Evolutionary conservation across 2,113 vertebrate genomes (phyloP).

Genomic region (Gadus chalcogrammus): DNA sequence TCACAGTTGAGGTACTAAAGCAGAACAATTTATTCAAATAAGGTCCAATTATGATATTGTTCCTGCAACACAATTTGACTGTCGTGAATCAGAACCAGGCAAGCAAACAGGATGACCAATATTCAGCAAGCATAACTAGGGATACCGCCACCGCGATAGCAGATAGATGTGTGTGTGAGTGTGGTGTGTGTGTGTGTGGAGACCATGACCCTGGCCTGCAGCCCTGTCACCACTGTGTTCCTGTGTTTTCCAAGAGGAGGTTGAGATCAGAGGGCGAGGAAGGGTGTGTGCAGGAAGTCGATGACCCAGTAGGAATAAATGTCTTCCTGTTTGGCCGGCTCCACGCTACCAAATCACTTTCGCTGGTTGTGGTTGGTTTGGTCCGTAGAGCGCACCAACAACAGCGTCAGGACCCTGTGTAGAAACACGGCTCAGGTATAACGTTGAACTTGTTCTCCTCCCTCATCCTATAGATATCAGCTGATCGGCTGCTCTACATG

Average conservation of each 20-base stretch:
- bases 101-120: no score
- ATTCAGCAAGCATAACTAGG: no score
- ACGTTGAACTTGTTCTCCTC: slow-evolving; percentile 10
- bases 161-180: neutral
- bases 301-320: slow-evolving; percentile 40
- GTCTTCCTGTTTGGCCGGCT: slow-evolving; percentile 19
- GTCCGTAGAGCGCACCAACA: slow-evolving; percentile 11
- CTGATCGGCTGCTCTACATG: no score
- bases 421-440: neutral
- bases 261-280: neutral
- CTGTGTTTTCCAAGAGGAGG: neutral
- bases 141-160: neutral
- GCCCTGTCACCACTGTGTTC: neutral
- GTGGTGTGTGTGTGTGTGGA: neutral
- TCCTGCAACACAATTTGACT: no score
- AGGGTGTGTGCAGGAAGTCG: slow-evolving; percentile 21
- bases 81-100: no score
- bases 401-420: slow-evolving; percentile 3
- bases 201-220: neutral
- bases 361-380: neutral
- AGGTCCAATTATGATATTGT: no score
- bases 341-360: slow-evolving; percentile 1
- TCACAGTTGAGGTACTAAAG: no score
- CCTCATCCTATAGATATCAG: neutral
- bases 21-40: no score